Conservation (phyloP, 2,888 invertebrate genomes). For the Drosophila diplacantha region DNA sequence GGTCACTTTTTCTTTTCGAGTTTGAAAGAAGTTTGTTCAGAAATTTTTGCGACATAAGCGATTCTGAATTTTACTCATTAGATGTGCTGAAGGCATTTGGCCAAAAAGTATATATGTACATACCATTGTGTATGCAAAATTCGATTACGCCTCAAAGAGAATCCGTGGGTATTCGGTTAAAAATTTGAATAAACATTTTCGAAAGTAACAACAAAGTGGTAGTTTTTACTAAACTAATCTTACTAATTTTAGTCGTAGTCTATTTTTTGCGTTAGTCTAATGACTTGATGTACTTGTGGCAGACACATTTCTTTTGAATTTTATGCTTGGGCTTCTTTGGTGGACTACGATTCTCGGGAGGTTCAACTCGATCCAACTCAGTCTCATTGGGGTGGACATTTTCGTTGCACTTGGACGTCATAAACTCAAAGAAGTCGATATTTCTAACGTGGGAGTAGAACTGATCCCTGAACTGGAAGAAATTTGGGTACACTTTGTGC, state of each 20-base stretch:
- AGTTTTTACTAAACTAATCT: too few species aligned
- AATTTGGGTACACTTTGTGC: constrained; percentile 68
- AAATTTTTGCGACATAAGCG: too few species aligned
- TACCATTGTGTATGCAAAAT: not conserved
- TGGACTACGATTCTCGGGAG: not conserved
- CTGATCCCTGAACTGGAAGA: constrained; percentile 57
- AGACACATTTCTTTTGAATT: constrained; percentile 49
- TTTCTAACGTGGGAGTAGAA: constrained; percentile 58
- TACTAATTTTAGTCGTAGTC: not conserved
- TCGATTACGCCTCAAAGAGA: not conserved
- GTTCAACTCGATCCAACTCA: not conserved
- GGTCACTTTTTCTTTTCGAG: too few species aligned
- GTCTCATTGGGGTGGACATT: constrained; percentile 22
- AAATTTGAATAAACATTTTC: not conserved
- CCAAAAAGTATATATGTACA: not conserved
- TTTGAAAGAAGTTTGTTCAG: too few species aligned
- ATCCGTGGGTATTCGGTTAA: not conserved
- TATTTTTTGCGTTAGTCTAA: not conserved
- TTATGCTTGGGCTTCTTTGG: constrained; percentile 1
- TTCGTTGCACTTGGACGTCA: constrained; percentile 58
- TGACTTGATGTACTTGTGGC: constrained; percentile 45
- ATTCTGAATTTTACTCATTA: too few species aligned
- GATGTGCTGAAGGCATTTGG: not conserved
- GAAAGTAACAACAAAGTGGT: not conserved
- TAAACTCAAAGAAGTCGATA: constrained; percentile 71